Percentiles rank a stretch among this genome's conserved stretches.
phyloP scores from a whole-genome alignment of 1,140 invertebrate species.

The Ceratoteleas bidentatus region DNA sequence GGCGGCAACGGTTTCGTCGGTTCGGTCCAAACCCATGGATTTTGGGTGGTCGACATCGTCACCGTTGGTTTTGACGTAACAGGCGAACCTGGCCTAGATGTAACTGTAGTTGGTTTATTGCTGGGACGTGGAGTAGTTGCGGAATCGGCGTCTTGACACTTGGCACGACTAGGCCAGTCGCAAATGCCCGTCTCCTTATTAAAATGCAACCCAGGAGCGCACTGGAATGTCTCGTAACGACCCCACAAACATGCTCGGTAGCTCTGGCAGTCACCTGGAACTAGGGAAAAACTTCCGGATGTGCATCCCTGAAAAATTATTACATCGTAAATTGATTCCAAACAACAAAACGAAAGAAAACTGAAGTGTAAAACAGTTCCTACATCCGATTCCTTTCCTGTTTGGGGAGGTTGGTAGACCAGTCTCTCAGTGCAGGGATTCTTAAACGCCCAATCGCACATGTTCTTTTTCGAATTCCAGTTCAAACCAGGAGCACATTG shows the following conservation, averaged over 20 bases:
- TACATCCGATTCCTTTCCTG: conserved; percentile 48
- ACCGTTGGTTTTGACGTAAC: conserved; percentile 26
- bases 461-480: conserved; percentile 84
- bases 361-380: conserved; percentile 6
- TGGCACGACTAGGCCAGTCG: conserved; percentile 89
- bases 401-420: conserved; percentile 44
- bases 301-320: conserved; percentile 82
- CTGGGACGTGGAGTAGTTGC: conserved; percentile 12
- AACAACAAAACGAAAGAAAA: neutral
- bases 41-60: conserved; percentile 68
- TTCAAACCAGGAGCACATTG: conserved; percentile 86
- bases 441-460: conserved; percentile 87
- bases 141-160: conserved; percentile 81
- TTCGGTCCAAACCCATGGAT: conserved; percentile 66
- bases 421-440: conserved; percentile 73
- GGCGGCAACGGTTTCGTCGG: conserved; percentile 70
- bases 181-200: conserved; percentile 87
- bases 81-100: neutral
- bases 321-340: conserved; percentile 5
- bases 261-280: conserved; percentile 86
- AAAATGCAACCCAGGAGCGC: conserved; percentile 89
- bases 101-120: conserved; percentile 22
- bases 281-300: conserved; percentile 84
- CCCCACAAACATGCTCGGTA: conserved; percentile 91
- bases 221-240: conserved; percentile 86